Evolutionary conservation across 92 coral and sea anemone species (phyloP), one percentile per base, ranked within the genome.

Genomic region (Paragorgia papillata): DNA sequence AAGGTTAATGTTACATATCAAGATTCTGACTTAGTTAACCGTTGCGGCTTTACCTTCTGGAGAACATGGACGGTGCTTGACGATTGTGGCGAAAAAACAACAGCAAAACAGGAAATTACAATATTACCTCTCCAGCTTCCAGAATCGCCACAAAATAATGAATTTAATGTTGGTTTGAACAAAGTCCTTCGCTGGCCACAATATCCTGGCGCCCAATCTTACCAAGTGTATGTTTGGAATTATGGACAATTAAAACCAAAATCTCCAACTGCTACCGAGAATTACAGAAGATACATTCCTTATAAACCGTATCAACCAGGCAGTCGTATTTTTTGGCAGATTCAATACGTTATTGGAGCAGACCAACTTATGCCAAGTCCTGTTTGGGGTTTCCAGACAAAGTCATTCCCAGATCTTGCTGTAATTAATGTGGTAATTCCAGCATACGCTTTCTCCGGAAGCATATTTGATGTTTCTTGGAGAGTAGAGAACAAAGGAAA

Each of bases 111-210:
- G 35, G 29, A 21, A 15, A 87, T 89, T 57, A 62, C 71, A 49
- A 77, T 89, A 37, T 79, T 89, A 57, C 60, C 80, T n/a, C 86
- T 87, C 24, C 95, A 89, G 54, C 74, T 79, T 26, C 95, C 95
- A 2, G 95, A 84, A 57, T 87, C 87, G 32, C 95, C 95, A 0
- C 77, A 64, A 34, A 80, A 62, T 64, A 89, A 89, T 19, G 89
- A 89, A 61, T 82, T 89, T 25, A 89, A 89, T 48, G 89, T 89
- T 6, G 84, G 51, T 26, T 57, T 89, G 35, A 80, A 89, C 33
- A 88, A 89, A 28, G 56, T 68, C 34, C 89, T 89, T 13, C 69
- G 56, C 13, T 89, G 95, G 95, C 95, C 95, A 46, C 95, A 87
- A 57, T 89, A 89, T 29, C 91, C 95, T 1, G 95, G 95, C 0